Percentiles rank a stretch among this genome's conserved stretches.
phyloP scores from a whole-genome alignment of 2,113 vertebrate genomes.

The Alces alces region DNA sequence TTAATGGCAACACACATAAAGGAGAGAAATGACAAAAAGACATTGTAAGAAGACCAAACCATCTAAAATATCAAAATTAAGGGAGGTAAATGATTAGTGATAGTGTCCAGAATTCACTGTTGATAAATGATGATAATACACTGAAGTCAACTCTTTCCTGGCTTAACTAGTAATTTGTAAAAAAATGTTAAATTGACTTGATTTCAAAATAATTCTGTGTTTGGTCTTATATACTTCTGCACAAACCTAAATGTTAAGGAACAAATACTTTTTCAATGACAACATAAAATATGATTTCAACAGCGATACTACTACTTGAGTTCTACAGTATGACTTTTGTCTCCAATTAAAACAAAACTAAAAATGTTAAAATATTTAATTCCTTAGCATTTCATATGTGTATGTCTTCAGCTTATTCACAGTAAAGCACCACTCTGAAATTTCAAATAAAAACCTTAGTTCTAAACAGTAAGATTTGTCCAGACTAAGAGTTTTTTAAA shows the following conservation, averaged over 20 bases:
- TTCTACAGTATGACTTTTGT: not conserved
- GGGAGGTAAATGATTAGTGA: not conserved
- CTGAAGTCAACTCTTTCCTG: not conserved
- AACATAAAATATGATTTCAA: slow-evolving; percentile 3
- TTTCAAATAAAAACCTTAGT: slow-evolving; percentile 28
- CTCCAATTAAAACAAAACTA: slow-evolving; percentile 8
- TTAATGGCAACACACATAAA: not conserved
- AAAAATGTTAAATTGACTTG: slow-evolving; percentile 9
- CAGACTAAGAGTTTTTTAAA: slow-evolving; percentile 34
- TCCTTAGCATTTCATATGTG: slow-evolving; percentile 22
- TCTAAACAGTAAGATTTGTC: slow-evolving; percentile 20
- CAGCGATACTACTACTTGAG: not conserved
- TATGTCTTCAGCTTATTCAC: slow-evolving; percentile 9
- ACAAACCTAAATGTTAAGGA: slow-evolving; percentile 18
- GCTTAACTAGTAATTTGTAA: not conserved
- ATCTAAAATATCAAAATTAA: not conserved
- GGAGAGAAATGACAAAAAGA: not conserved
- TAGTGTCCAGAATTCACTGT: not conserved
- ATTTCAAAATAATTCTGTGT: not conserved
- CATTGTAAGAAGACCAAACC: not conserved
- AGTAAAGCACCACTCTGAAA: slow-evolving; percentile 28
- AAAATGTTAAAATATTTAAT: slow-evolving; percentile 1
- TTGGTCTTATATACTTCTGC: not conserved
- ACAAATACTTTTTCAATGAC: not conserved
- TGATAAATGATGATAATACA: not conserved